Base-by-base conservation (phyloP, 1,140 invertebrate genomes). In the Megathymus violae region DNA sequence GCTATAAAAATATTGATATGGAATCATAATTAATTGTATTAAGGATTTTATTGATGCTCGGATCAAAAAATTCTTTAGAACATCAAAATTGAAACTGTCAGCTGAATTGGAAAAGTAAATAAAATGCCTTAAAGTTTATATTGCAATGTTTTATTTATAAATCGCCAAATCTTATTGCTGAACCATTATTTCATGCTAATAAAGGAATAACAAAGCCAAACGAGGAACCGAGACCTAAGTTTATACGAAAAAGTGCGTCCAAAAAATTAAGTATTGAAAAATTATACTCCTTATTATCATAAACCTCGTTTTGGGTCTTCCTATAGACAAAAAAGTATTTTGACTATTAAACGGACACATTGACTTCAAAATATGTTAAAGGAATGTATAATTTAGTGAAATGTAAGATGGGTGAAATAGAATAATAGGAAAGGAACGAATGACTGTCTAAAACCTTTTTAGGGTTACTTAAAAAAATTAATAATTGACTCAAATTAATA, bases 71-170 rank as follows among this genome's bases (percentile, higher is more conserved):
- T 31, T 1, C 27, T 7, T 31, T 31, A 7, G 27, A 7, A 31
- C 4, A 4, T 46, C 16, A 46, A 46, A 46, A 46, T 63, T 67
- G 22, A 67, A 79, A 74, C 59, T 83, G 72, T 73, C 74, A 43
- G 74, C 71, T 81, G 72, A 84, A 80, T 74, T 86, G 66, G 74
- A 61, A 79, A 80, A 81, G 78, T 31, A 31, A 80, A 78, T 80
- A 85, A 80, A 79, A 79, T 64, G 78, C 76, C 76, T 73, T 62
- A 69, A 73, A 68, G 41, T 50, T 50, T n/a, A n/a, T 51, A 50
- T 27, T 9, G 9, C 14, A 13, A 31, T 59, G 38, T 51, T 65
- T 60, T 10, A 51, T 51, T 65, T 59, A 1, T 15, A 40, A 9
- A 41, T 6, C n/a, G 25, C 19, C 38, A 31, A 40, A 11, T 31